A percentile compares a stretch with the other conserved stretches of the same genome.
Conservation (phyloP, 2,797 vertebrate genomes). For the Glossophaga mutica region DNA sequence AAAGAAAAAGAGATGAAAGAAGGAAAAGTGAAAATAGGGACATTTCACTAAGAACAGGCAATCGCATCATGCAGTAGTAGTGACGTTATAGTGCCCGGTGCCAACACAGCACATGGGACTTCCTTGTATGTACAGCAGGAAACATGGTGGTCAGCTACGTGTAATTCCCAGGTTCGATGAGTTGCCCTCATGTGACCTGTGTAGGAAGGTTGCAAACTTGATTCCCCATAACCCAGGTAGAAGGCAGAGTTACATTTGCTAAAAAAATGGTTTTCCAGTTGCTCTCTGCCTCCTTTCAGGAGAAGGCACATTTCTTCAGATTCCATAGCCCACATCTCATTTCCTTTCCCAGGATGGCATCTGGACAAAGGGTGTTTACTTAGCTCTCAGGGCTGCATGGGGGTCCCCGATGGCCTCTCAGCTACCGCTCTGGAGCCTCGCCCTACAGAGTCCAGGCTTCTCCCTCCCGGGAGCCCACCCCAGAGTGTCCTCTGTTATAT, state of each 20-base stretch:
- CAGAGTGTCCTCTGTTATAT: background rate
- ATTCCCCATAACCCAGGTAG: background rate
- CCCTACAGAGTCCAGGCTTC: background rate
- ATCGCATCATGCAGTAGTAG: background rate
- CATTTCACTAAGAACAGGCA: background rate
- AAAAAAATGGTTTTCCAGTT: background rate
- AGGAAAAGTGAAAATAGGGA: background rate
- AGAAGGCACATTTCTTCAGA: background rate
- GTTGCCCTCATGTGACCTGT: no score
- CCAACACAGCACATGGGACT: accelerated
- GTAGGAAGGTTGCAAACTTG: no score
- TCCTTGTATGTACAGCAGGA: background rate
- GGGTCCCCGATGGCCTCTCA: background rate
- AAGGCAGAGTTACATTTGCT: background rate
- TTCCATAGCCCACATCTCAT: no score
- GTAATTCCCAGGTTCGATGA: background rate
- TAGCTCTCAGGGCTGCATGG: accelerated
- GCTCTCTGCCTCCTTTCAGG: background rate
- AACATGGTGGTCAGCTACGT: accelerated
- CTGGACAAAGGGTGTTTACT: background rate
- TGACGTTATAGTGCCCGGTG: background rate
- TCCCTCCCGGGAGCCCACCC: background rate
- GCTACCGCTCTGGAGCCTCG: accelerated
- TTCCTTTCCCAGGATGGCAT: background rate
- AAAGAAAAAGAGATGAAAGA: background rate